phyloP scores from a whole-genome alignment of 2,113 vertebrate genomes.

The Rhynchopsitta pachyrhyncha region DNA sequence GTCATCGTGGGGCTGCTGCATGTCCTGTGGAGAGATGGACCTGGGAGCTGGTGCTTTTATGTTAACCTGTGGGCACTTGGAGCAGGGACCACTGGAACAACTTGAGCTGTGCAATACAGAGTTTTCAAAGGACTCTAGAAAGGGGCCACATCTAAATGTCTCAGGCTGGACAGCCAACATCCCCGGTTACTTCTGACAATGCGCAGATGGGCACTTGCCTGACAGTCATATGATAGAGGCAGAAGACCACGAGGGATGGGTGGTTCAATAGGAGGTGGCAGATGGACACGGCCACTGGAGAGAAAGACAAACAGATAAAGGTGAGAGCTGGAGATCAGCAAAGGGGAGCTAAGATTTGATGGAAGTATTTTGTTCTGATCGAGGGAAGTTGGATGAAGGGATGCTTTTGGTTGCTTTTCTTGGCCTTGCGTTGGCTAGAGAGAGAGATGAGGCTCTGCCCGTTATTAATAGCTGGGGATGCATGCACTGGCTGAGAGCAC shows the following conservation, averaged over 20 bases:
- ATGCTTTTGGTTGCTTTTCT: neutral
- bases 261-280: neutral
- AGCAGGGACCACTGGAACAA: neutral
- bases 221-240: neutral
- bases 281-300: neutral
- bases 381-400: neutral
- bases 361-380: neutral
- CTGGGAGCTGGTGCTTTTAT: neutral
- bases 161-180: neutral
- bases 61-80: too few relatives aligned
- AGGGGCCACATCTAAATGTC: neutral
- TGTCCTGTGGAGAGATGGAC: neutral
- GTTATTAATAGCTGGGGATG: neutral
- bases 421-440: neutral
- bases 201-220: too few relatives aligned
- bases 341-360: neutral
- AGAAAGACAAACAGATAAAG: neutral
- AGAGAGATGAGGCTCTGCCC: neutral
- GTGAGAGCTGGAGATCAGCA: neutral
- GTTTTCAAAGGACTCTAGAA: neutral
- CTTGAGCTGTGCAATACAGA: neutral
- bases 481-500: accelerated
- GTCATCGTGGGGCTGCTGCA: accelerated
- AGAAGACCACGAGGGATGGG: neutral
- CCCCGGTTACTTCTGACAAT: neutral